Evolutionary conservation across 1,140 invertebrate genomes (phyloP).

Genomic region (Apis cerana): DNA sequence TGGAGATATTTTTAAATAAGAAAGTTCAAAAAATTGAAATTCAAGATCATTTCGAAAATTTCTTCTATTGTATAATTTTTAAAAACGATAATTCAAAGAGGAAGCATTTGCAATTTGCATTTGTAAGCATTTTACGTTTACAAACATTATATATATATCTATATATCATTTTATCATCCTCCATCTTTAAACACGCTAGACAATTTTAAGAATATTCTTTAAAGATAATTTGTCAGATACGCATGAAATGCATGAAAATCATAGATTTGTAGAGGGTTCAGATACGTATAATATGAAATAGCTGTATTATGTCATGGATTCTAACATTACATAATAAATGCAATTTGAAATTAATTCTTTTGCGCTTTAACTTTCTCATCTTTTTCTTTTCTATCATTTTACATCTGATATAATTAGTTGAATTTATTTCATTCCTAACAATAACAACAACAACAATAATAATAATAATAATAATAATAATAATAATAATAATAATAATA

Average conservation of each 20-base stretch:
- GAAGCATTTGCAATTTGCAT: background rate
- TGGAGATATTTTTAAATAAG: background rate
- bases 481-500: too few species aligned
- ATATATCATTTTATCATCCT: background rate
- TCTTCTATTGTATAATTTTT: background rate
- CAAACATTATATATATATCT: background rate
- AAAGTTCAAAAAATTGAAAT: background rate
- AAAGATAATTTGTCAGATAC: background rate
- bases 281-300: slow-evolving; percentile 32
- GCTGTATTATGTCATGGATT: slow-evolving; percentile 33
- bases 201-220: background rate
- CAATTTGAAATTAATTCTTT: slow-evolving; percentile 6
- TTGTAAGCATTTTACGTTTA: background rate
- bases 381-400: background rate
- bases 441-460: too few species aligned
- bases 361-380: background rate
- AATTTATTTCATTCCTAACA: background rate
- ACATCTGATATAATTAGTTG: background rate
- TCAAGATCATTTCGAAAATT: background rate
- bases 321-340: slow-evolving; percentile 19
- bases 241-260: background rate
- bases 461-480: too few species aligned
- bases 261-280: slow-evolving; percentile 5
- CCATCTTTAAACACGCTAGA: background rate
- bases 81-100: background rate